Evolutionary conservation across 1,140 invertebrate species (phyloP), one percentile per base, ranked within the genome.

Genomic region (Aleiodes sp.): DNA sequence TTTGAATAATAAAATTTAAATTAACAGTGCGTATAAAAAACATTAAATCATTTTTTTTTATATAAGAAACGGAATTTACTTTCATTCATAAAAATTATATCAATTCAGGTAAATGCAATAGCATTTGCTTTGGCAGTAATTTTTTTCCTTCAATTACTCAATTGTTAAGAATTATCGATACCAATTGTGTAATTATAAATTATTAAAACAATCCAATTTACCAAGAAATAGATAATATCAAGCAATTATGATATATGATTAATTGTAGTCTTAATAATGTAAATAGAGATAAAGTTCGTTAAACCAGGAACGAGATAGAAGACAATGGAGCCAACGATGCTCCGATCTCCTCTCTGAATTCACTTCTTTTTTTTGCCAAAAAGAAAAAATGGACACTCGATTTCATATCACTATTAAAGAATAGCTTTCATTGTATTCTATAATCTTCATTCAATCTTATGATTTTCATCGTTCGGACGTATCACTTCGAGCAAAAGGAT

Each of bases 121-220:
- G 78, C 77, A 82, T 81, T 73, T 71, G 66, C 76, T 80, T 82
- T 85, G 84, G 84, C 84, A 85, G 84, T 85, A 82, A 78, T 74
- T 75, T 73, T 72, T 71, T 41, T 70, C 46, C 66, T 68, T 65
- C 28, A 61, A 65, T 65, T 68, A 64, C 62, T n/a, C 41, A 46
- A 67, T 60, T 70, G 68, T 68, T 69, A 71, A 62, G 65, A n/a
- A 31, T 64, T 24, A 39, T 35, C 64, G 35, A 46, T 21, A 52
- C 46, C 46, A 52, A 52, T 52, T 46, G 41, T 46, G 41, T 46
- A 16, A 46, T 14, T 46, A 29, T 66, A 73, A 73, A 63, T 41
- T 57, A 52, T 52, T 24, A 16, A 24, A 31, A 10, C 57, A 57
- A 65, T 29, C 21, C n/a, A 9, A 59, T 31, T 56, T 57, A 29